Conservation (phyloP, 2,113 vertebrate species). For the Aphyosemion australe region DNA sequence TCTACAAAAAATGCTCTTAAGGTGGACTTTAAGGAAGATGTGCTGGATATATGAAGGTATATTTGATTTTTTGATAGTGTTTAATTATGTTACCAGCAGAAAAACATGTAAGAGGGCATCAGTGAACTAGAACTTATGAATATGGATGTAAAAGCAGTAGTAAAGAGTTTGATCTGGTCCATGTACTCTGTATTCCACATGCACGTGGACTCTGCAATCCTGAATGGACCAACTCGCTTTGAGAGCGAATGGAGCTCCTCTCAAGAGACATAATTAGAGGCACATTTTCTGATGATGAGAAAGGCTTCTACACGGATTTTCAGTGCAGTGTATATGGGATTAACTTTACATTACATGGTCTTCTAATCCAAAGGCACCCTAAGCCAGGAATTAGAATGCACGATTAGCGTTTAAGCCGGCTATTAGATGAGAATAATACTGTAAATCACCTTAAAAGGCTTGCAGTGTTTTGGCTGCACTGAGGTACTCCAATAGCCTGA, state of each 20-base stretch:
- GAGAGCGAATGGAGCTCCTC: conserved; percentile 50
- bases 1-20: conserved; percentile 15
- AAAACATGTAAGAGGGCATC: conserved; percentile 26
- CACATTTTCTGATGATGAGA: conserved; percentile 61
- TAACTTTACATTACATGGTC: conserved; percentile 69
- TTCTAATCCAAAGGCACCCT: conserved; percentile 66
- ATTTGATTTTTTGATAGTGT: conserved; percentile 8
- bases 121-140: conserved; percentile 9
- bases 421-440: conserved; percentile 64
- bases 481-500: conserved; percentile 25
- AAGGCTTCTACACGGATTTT: conserved; percentile 54
- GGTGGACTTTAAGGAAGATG: background rate
- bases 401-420: conserved; percentile 64
- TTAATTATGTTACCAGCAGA: conserved; percentile 27
- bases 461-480: conserved; percentile 43
- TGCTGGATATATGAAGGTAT: conserved; percentile 27
- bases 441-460: conserved; percentile 63
- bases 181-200: conserved; percentile 31
- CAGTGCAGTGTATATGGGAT: conserved; percentile 55
- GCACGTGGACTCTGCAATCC: conserved; percentile 26
- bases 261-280: conserved; percentile 66
- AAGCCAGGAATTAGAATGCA: conserved; percentile 67
- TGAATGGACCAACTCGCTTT: conserved; percentile 31
- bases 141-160: conserved; percentile 4
- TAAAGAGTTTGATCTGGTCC: conserved; percentile 40